Base-by-base conservation (phyloP, 1,140 invertebrate genomes). In the Drosophila ananassae region DNA sequence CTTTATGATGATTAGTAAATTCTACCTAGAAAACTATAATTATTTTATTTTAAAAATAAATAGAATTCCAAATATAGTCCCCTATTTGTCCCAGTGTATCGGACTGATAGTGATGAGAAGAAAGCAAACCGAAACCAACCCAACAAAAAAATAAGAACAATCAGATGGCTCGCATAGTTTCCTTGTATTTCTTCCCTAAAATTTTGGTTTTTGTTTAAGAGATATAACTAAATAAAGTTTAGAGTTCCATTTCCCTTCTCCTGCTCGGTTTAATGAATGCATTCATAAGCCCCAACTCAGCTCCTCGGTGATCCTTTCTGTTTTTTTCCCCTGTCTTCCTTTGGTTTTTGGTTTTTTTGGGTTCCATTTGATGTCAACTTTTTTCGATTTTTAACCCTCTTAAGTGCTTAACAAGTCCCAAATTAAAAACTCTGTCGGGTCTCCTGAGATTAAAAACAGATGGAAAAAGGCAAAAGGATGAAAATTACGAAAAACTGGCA, bases 321-420 rank as follows among this genome's bases (percentile, higher is more conserved):
- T 57, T 28, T 57, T 50, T 52, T 44, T 52, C 17, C 17, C 1
- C 10, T 12, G 3, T 56, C 50, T 52, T 24, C 12, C 28, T 13
- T 10, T 34, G 34, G 34, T n/a, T 30, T 21, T n/a, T 25, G 44
- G 41, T 39, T 52, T n/a, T 57, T 61, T 28, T 28, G 25, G 22
- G 58, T 46, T 54, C 46, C 54, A 54, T 56, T 60, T 63, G 60
- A 50, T 80, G 74, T 87, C 68, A 80, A 77, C 78, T 85, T 80
- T 81, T 80, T 77, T 85, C 78, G 83, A 82, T 87, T 87, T 75
- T 84, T 84, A 84, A 84, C 80, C 80, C 80, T 84, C 80, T 84
- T 84, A 84, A 84, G 80, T 84, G 80, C 76, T 84, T 84, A 84
- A 60, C 81, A 84, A 84, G 76, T 84, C 80, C 80, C 80, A 84